A percentile compares a stretch with the other conserved stretches of the same genome.
Evolutionary conservation across 1,140 invertebrate genomes (phyloP).

Genomic region (Scaptodrosophila lebanonensis): DNA sequence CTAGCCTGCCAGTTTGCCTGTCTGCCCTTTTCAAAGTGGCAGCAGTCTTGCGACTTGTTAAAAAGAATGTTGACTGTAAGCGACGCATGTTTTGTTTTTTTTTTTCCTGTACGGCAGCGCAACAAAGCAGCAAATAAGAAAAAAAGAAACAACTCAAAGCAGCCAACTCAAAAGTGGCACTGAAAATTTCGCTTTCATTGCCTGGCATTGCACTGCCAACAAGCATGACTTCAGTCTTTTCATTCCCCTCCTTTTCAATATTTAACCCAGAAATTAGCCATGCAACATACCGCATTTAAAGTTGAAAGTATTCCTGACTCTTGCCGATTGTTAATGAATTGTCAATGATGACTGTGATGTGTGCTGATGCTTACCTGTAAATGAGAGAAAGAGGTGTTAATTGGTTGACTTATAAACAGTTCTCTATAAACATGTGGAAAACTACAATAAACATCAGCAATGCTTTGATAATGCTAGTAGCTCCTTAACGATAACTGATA

Average conservation of each 20-base stretch:
- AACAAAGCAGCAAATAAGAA: background rate
- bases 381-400: constrained; percentile 50
- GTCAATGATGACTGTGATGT: constrained; percentile 22
- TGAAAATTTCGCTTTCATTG: constrained; percentile 68
- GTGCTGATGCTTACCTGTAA: background rate
- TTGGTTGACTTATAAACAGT: constrained; percentile 57
- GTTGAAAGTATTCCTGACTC: constrained; percentile 26
- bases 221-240: constrained; percentile 56
- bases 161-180: too few species aligned
- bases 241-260: constrained; percentile 34
- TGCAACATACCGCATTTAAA: constrained; percentile 10
- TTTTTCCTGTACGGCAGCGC: too few species aligned
- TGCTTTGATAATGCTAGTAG: too few species aligned
- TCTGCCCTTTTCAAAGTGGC: constrained; percentile 12
- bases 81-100: constrained; percentile 53
- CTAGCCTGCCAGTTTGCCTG: constrained; percentile 30
- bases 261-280: constrained; percentile 70
- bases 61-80: constrained; percentile 68
- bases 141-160: too few species aligned
- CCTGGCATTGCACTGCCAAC: constrained; percentile 1
- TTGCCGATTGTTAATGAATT: constrained; percentile 43
- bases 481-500: too few species aligned
- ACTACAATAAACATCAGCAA: too few species aligned
- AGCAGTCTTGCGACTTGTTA: constrained; percentile 68
- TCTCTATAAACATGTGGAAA: too few species aligned